phyloP scores from a whole-genome alignment of 2,113 vertebrate genomes.

The Cephalopterus ornatus region DNA sequence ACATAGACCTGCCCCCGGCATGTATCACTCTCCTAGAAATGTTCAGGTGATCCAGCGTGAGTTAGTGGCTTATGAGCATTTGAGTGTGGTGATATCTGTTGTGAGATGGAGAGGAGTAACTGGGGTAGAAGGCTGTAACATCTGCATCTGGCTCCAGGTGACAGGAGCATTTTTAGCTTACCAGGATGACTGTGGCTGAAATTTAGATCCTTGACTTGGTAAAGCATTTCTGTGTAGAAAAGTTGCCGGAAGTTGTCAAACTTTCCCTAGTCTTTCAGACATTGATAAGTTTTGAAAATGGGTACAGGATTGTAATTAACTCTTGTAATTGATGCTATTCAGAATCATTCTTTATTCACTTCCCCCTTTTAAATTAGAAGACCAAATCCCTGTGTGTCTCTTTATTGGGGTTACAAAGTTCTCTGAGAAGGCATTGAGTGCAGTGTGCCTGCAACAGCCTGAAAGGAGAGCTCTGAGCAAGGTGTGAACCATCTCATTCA shows the following conservation, averaged over 20 bases:
- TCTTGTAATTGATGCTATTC: background rate
- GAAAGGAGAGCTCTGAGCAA: slow-evolving; percentile 5
- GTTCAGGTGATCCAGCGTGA: background rate
- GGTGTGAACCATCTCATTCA: slow-evolving; percentile 35
- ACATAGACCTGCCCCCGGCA: background rate
- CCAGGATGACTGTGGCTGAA: background rate
- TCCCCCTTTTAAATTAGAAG: background rate
- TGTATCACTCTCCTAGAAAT: background rate
- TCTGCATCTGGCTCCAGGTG: background rate
- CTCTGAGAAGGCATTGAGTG: background rate
- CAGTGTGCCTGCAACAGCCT: background rate
- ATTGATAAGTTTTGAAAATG: background rate
- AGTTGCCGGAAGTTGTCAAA: background rate
- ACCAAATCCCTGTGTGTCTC: background rate
- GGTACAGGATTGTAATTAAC: background rate
- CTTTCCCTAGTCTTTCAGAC: background rate
- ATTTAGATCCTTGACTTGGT: background rate
- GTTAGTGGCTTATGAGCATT: background rate
- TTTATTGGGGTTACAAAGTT: background rate
- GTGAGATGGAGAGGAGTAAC: background rate
- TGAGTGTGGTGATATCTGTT: background rate
- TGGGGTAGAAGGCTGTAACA: background rate
- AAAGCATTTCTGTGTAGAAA: background rate
- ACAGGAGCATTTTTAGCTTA: background rate
- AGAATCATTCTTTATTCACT: background rate